phyloP scores from a whole-genome alignment of 2,888 invertebrate species.

The Coleophora flavipennella region DNA sequence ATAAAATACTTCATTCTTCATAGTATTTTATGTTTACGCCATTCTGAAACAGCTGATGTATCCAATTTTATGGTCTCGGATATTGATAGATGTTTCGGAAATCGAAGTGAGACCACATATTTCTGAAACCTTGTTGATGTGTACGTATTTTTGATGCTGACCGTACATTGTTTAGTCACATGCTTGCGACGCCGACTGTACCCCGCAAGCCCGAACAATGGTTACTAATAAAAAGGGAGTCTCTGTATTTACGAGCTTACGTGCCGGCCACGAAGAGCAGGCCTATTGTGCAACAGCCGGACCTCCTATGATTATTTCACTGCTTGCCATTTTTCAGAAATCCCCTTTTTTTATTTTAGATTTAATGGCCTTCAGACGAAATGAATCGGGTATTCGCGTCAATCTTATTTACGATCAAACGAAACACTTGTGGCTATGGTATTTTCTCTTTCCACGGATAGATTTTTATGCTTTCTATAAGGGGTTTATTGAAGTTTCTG shows the following conservation, averaged over 20 bases:
- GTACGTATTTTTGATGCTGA: too few species aligned
- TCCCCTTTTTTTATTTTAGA: conserved; percentile 48
- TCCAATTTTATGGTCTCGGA: too few species aligned
- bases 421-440: conserved; percentile 31
- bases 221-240: conserved; percentile 68
- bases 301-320: conserved; percentile 71
- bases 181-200: conserved; percentile 42
- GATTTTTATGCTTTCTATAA: not conserved
- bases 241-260: conserved; percentile 69
- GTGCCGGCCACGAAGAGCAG: conserved; percentile 64
- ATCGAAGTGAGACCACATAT: too few species aligned
- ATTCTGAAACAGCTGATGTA: too few species aligned
- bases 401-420: conserved; percentile 45
- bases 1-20: too few species aligned
- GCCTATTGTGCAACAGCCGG: conserved; percentile 63
- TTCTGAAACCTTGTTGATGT: too few species aligned
- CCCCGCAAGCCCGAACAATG: conserved; percentile 61
- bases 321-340: conserved; percentile 60
- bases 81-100: too few species aligned
- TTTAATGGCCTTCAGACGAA: conserved; percentile 49
- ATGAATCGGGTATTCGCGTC: conserved; percentile 43
- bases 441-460: conserved; percentile 13
- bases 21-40: too few species aligned
- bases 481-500: conserved; percentile 7
- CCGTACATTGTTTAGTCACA: too few species aligned